Evolutionary conservation across 2,888 invertebrate genomes (phyloP).

Genomic region (Oscheius sp.): DNA sequence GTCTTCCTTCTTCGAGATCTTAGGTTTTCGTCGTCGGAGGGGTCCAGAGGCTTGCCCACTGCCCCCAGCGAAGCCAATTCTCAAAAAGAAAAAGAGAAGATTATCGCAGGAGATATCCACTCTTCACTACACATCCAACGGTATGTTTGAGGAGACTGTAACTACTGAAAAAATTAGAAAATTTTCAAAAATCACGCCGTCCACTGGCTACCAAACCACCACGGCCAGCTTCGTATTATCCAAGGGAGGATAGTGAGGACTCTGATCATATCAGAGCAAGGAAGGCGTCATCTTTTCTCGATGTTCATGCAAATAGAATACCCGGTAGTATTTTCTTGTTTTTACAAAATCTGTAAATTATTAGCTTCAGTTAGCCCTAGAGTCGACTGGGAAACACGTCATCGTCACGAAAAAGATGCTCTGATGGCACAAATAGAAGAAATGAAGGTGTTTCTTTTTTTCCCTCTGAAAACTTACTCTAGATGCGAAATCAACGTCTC

Average conservation of each 20-base stretch:
- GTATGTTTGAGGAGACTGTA: neutral
- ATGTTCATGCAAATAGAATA: conserved; percentile 29
- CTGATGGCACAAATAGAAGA: conserved; percentile 55
- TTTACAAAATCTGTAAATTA: neutral
- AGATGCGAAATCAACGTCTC: conserved; percentile 59
- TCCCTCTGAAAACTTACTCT: neutral
- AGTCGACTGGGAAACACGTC: conserved; percentile 43
- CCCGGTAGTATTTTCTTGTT: neutral
- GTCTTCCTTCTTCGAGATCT: conserved; percentile 64
- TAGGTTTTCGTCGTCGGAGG: conserved; percentile 43
- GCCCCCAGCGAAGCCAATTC: conserved; percentile 20
- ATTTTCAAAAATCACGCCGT: conserved; percentile 31
- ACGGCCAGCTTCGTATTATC: conserved; percentile 46
- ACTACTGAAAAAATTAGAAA: too few relatives aligned
- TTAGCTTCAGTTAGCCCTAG: conserved; percentile 40
- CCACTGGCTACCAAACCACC: conserved; percentile 34
- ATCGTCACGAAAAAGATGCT: conserved; percentile 48
- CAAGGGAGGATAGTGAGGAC: conserved; percentile 50
- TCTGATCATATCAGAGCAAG: conserved; percentile 43
- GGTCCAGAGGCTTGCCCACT: conserved; percentile 3
- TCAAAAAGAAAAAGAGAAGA: conserved; percentile 28
- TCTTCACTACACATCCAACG: conserved; percentile 16
- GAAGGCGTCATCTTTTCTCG: conserved; percentile 42
- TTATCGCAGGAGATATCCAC: conserved; percentile 24
- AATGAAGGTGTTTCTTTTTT: conserved; percentile 30